Evolutionary conservation across 2,888 invertebrate genomes (phyloP).

Genomic region (Philereme vetulata): DNA sequence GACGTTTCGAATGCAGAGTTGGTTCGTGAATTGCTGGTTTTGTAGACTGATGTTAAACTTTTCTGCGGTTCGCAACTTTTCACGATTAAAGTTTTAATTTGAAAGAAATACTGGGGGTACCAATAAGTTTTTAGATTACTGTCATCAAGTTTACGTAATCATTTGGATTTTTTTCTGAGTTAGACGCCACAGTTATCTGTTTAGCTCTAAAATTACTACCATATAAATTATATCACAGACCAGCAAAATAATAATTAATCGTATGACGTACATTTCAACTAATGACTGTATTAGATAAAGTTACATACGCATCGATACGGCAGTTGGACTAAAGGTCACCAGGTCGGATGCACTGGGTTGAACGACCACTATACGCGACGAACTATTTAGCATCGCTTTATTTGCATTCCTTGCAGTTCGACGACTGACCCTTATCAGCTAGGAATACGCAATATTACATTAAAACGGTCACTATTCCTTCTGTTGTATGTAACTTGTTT

Average conservation of each 20-base stretch:
- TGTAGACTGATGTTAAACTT: too few relatives aligned
- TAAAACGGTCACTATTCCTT: too few relatives aligned
- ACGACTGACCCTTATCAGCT: constrained; percentile 46
- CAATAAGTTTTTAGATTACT: too few relatives aligned
- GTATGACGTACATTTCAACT: constrained; percentile 7
- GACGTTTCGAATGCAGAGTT: too few relatives aligned
- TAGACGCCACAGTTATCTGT: neutral
- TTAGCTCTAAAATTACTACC: neutral
- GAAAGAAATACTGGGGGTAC: too few relatives aligned
- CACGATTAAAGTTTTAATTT: too few relatives aligned
- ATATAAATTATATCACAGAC: neutral
- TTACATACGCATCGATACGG: constrained; percentile 41
- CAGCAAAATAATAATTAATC: constrained; percentile 8
- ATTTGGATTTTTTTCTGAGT: too few relatives aligned
- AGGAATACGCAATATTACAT: constrained; percentile 3
- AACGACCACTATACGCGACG: constrained; percentile 52
- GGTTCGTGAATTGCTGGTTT: too few relatives aligned
- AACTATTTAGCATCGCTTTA: constrained; percentile 47
- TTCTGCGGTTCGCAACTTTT: too few relatives aligned
- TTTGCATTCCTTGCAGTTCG: constrained; percentile 53
- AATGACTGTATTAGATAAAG: constrained; percentile 41
- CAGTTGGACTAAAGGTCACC: constrained; percentile 53
- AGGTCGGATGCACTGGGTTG: constrained; percentile 59
- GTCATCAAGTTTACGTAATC: too few relatives aligned
- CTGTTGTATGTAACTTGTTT: too few relatives aligned